Percentiles rank a stretch among this genome's conserved stretches.
phyloP scores from a whole-genome alignment of 2,113 vertebrate genomes.

The Rallus limicola region DNA sequence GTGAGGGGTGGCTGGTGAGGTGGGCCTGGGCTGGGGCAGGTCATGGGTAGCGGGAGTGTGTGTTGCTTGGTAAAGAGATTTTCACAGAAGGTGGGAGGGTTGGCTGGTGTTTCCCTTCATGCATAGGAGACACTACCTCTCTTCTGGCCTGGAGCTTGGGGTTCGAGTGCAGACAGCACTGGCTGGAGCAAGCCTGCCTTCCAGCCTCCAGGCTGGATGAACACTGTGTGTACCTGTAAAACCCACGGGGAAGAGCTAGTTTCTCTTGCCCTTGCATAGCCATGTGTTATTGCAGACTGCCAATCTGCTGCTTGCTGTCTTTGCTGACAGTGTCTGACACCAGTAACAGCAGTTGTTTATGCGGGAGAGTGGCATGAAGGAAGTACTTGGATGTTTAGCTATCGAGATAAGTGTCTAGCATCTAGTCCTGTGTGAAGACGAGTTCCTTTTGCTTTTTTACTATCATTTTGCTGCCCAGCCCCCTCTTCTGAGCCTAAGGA shows the following conservation, averaged over 20 bases:
- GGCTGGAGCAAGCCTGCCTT: rapidly evolving
- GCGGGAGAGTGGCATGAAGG: slow-evolving; percentile 18
- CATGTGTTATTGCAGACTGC: neutral
- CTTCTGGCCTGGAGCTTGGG: neutral
- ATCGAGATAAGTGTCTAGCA: neutral
- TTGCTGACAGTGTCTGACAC: slow-evolving; percentile 61
- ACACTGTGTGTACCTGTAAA: rapidly evolving
- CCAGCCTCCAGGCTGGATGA: neutral
- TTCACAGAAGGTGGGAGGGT: neutral
- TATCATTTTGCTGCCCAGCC: neutral
- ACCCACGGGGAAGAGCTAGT: neutral
- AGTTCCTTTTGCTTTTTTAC: neutral
- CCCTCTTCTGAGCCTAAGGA: neutral
- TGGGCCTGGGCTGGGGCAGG: neutral
- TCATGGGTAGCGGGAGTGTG: neutral
- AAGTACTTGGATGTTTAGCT: slow-evolving; percentile 34
- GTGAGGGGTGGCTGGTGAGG: neutral
- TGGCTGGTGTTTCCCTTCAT: neutral
- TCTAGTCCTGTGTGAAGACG: neutral
- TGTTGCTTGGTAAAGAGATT: neutral
- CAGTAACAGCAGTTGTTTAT: slow-evolving; percentile 26
- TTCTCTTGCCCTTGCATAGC: neutral
- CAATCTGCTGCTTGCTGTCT: neutral
- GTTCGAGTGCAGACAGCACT: neutral
- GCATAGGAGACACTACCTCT: rapidly evolving